Evolutionary conservation across 2,888 invertebrate genomes (phyloP), one percentile per base, ranked within the genome.

Genomic region (Craniophora ligustri): DNA sequence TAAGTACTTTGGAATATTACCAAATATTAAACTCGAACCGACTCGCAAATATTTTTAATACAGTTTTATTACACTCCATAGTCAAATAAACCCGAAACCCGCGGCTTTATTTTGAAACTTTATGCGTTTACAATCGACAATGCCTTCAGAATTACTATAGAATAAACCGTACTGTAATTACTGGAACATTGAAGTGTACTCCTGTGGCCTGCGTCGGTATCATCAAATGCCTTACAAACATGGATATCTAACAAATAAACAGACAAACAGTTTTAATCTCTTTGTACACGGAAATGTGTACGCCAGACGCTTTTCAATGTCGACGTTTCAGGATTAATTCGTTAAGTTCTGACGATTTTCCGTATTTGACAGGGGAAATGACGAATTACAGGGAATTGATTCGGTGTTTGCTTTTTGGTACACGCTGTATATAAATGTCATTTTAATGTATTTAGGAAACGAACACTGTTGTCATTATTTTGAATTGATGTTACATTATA

Each of bases 261-360:
- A 76, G 58, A 79, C 79, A 80, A 78, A 76, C 77, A 76, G 70
- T 64, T 68, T 72, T 81, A 80, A 86, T 85, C 82, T 78, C 67
- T 76, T 67, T 68, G 78, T 74, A 78, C 70, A 83, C 77, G 66
- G 41, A 67, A 65, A 51, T 45, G 67, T 67, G 62, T 64, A 45
- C 23, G 30, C 19, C 32, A 67, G 54, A 54, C 67, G 31, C 10
- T 56, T 57, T 65, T 51, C 54, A 44, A 45, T 48, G 50, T 39
- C 46, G 70, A 47, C 44, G 32, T 42, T 59, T 48, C 45, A 59
- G 48, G 47, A 69, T 65, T 46, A 55, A 55, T 49, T 54, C 44
- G 70, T 45, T 48, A 47, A 63, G 49, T 54, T 64, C 26, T 15
- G 31, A 46, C 51, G 69, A 35, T 49, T 57, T 48, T 65, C 65